Base-by-base conservation (phyloP, 37 sponge, comb jelly and placozoan genomes). In the Diacarnus erythraeanus region DNA sequence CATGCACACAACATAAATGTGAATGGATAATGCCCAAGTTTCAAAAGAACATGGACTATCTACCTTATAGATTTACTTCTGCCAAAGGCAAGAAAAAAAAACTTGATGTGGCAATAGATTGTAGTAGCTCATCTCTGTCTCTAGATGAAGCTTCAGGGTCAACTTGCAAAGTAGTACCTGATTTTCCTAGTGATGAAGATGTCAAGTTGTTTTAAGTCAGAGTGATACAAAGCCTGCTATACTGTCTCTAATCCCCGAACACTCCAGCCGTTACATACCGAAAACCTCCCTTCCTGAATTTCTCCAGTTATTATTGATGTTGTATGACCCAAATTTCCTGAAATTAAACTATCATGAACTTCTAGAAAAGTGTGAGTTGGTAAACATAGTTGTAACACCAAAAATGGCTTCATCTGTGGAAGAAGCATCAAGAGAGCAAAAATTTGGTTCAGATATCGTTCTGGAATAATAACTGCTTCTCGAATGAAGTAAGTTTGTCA, bases 381-480 rank as follows among this genome's bases (percentile, higher is more conserved):
- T n/a, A n/a, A n/a, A 3, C 35, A 67, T 3, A 2, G 8, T 21
- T 67, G 69, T 67, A 21, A 33, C 65, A n/a, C 29, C 20, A 64
- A 38, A 67, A 67, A 67, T 67, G 69, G 31, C 35, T 3, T 21
- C 20, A 27, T 34, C 69, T 33, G 35, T 67, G 21, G 69, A 67
- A 29, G 35, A 67, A 67, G 69, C 25, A 64, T 82, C 82, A 3
- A 36, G 82, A 64, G 42, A 25, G 34, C 82, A 83, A 37, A 78
- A 67, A 17, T 74, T 15, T 84, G 88, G 30, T 34, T 65, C 21
- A 17, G 2, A 29, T 67, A 67, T 31, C 30, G 69, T 3, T 34
- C 69, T 27, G 69, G 69, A 4, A 26, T 57, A 75, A 36, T 87
- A 1, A 87, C 88, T 37, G 77, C 77, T 4, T 87, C 83, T 6